Conservation (phyloP, 1,140 invertebrate genomes). For the Drosophila insularis region DNA sequence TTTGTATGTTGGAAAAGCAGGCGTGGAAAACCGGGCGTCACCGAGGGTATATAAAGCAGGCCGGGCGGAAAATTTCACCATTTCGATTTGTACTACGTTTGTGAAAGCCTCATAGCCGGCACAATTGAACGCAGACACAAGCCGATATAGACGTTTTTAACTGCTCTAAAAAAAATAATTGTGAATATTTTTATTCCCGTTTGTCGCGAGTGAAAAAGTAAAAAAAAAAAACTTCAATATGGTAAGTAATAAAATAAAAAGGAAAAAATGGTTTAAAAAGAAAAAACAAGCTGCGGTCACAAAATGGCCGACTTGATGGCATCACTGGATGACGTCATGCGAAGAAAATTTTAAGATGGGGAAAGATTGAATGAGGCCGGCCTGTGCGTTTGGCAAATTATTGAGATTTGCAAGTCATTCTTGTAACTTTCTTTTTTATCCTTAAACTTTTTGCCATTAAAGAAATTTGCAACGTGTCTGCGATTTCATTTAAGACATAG, state of each 20-base stretch:
- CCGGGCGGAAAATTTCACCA: constrained; percentile 22
- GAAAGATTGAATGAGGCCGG: not conserved
- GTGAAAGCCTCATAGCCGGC: constrained; percentile 73
- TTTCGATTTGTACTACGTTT: constrained; percentile 55
- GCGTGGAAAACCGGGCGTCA: constrained; percentile 11
- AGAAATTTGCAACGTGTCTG: not conserved
- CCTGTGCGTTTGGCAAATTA: no score
- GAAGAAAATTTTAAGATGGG: not conserved
- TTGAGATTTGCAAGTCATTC: not conserved
- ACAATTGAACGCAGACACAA: constrained; percentile 67
- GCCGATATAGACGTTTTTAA: constrained; percentile 46
- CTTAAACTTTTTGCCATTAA: not conserved
- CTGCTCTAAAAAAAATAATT: constrained; percentile 47
- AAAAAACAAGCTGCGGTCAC: not conserved
- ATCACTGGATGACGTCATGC: constrained; percentile 58
- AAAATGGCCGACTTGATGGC: constrained; percentile 35
- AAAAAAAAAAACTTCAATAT: constrained; percentile 60
- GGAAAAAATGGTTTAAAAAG: not conserved
- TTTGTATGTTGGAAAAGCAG: not conserved
- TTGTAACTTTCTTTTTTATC: not conserved
- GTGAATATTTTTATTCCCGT: constrained; percentile 44
- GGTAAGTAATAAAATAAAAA: constrained; percentile 45
- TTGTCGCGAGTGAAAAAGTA: constrained; percentile 55
- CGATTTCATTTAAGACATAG: constrained; percentile 10
- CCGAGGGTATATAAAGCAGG: constrained; percentile 58